Evolutionary conservation across 1,140 invertebrate genomes (phyloP).

Genomic region (Papilio polyxenes): DNA sequence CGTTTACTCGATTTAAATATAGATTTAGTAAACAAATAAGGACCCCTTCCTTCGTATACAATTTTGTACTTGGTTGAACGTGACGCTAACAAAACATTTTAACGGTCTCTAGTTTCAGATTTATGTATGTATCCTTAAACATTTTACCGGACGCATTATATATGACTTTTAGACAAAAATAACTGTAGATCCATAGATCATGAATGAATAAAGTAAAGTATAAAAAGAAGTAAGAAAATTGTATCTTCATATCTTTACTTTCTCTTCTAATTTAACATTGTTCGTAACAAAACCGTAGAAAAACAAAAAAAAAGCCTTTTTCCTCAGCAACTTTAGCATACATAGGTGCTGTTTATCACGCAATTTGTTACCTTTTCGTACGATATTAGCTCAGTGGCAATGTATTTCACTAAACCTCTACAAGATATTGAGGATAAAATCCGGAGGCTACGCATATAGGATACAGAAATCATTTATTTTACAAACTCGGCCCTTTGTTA

Average conservation of each 20-base stretch:
- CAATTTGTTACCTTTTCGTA: conserved; percentile 15
- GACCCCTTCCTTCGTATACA: neutral
- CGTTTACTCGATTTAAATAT: conserved; percentile 1
- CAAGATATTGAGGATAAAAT: conserved; percentile 20
- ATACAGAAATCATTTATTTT: conserved; percentile 5
- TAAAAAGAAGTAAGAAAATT: neutral
- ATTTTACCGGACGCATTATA: neutral
- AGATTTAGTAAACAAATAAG: neutral
- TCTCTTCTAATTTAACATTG: neutral
- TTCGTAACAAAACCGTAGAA: neutral
- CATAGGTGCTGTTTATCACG: conserved; percentile 7
- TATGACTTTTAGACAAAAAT: too few species aligned
- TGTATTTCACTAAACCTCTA: conserved; percentile 35
- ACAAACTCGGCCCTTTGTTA: neutral
- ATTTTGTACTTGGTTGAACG: neutral
- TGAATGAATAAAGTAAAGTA: too few species aligned
- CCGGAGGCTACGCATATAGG: neutral
- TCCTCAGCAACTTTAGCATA: neutral
- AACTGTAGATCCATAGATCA: too few species aligned
- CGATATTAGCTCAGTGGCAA: conserved; percentile 24
- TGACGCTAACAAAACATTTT: neutral
- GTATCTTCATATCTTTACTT: neutral
- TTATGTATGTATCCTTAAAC: too few species aligned
- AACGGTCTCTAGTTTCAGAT: neutral
- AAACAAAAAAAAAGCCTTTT: neutral